A percentile compares a stretch with the other conserved stretches of the same genome.
Conservation (phyloP, 2,888 invertebrate genomes). For the Synergus laeviventris region DNA sequence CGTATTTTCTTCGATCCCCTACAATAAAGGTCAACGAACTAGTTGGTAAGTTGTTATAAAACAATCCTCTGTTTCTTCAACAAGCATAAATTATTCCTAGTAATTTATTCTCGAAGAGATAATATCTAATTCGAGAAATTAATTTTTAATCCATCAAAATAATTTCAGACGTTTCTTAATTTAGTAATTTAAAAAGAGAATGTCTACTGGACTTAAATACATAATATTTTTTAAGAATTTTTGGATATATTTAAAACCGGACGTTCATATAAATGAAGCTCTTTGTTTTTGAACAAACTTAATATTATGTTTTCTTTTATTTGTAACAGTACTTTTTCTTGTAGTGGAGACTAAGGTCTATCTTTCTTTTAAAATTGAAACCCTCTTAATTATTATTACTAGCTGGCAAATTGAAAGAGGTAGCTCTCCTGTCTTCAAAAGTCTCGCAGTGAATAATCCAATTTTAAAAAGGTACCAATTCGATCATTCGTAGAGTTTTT, state of each 20-base stretch:
- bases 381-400: constrained; percentile 51
- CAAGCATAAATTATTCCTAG: neutral
- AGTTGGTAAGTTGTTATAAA: constrained; percentile 77
- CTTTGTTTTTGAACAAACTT: too few relatives aligned
- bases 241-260: too few relatives aligned
- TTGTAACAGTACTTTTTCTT: neutral
- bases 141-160: neutral
- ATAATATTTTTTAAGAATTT: too few relatives aligned
- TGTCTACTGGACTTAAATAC: too few relatives aligned
- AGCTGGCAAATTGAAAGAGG: constrained; percentile 60
- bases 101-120: constrained; percentile 36
- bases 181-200: neutral
- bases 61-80: neutral
- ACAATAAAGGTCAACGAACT: constrained; percentile 82
- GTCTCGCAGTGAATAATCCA: constrained; percentile 62
- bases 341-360: constrained; percentile 22
- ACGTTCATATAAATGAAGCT: too few relatives aligned
- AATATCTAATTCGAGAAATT: neutral
- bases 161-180: neutral
- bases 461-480: constrained; percentile 63
- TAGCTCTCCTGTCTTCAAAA: constrained; percentile 64
- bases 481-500: constrained; percentile 39
- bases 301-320: neutral
- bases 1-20: constrained; percentile 92
- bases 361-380: constrained; percentile 22